phyloP scores from a whole-genome alignment of 2,113 vertebrate genomes.

The Picathartes gymnocephalus region DNA sequence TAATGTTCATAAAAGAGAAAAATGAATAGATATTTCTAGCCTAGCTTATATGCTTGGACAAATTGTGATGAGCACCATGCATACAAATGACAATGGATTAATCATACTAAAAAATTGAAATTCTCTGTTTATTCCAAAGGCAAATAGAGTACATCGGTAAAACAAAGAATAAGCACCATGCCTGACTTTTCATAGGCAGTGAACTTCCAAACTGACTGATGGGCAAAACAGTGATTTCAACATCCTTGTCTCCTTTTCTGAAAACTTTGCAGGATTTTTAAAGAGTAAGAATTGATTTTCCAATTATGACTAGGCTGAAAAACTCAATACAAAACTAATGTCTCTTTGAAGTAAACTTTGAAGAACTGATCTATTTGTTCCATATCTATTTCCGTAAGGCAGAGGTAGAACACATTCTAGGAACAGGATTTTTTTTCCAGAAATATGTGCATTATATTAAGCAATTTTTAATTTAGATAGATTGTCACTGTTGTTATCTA shows the following conservation, averaged over 20 bases:
- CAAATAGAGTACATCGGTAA: background rate
- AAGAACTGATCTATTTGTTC: background rate
- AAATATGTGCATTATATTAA: background rate
- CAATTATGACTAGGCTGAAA: background rate
- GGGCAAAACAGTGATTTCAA: background rate
- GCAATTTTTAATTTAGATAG: background rate
- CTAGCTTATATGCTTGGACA: slow-evolving; percentile 1
- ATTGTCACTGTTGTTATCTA: background rate
- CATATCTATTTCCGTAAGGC: background rate
- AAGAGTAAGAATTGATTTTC: background rate
- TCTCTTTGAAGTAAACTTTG: background rate
- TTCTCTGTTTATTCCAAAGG: background rate
- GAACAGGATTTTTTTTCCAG: background rate
- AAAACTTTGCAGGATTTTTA: background rate
- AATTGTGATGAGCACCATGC: background rate
- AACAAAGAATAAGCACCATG: background rate
- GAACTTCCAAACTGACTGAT: background rate
- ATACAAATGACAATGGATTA: slow-evolving; percentile 7
- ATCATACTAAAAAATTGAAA: background rate
- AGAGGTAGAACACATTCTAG: background rate
- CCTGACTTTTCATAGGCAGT: background rate
- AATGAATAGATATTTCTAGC: slow-evolving; percentile 12
- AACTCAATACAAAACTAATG: background rate
- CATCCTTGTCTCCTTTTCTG: background rate
- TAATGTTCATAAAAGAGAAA: slow-evolving; percentile 45